Evolutionary conservation across 2,113 vertebrate genomes (phyloP).

Genomic region (Pseudorasbora parva): DNA sequence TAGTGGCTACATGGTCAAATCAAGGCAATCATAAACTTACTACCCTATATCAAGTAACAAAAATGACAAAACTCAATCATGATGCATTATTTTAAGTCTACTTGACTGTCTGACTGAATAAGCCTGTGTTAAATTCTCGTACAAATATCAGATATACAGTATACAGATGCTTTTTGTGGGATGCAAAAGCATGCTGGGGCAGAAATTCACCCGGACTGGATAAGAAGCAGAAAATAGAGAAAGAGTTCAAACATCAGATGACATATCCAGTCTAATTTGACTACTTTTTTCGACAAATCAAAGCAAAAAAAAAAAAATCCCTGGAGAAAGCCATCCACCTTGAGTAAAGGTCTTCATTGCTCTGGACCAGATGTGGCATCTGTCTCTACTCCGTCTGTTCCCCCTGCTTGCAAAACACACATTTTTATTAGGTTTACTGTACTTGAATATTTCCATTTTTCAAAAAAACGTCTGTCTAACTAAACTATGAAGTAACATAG

Average conservation of each 20-base stretch:
- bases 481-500: not conserved
- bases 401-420: conserved; percentile 75
- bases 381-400: conserved; percentile 77
- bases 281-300: conserved; percentile 65
- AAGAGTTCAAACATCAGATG: conserved; percentile 66
- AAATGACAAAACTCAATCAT: conserved; percentile 43
- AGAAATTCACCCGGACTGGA: conserved; percentile 71
- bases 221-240: conserved; percentile 67
- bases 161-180: conserved; percentile 43
- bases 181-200: conserved; percentile 77
- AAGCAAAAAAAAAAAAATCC: conserved; percentile 64
- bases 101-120: conserved; percentile 5
- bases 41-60: conserved; percentile 33
- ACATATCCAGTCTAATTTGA: conserved; percentile 66
- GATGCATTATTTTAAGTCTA: conserved; percentile 51
- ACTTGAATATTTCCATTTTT: not conserved
- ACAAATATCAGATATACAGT: conserved; percentile 53
- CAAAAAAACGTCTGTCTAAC: not conserved
- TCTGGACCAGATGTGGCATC: conserved; percentile 76
- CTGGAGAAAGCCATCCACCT: conserved; percentile 41
- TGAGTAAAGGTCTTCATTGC: conserved; percentile 69
- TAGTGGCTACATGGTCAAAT: conserved; percentile 6
- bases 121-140: conserved; percentile 43
- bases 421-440: conserved; percentile 54
- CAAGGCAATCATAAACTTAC: conserved; percentile 21